Evolutionary conservation across 2,113 vertebrate species (phyloP).

Genomic region (Anhinga anhinga): DNA sequence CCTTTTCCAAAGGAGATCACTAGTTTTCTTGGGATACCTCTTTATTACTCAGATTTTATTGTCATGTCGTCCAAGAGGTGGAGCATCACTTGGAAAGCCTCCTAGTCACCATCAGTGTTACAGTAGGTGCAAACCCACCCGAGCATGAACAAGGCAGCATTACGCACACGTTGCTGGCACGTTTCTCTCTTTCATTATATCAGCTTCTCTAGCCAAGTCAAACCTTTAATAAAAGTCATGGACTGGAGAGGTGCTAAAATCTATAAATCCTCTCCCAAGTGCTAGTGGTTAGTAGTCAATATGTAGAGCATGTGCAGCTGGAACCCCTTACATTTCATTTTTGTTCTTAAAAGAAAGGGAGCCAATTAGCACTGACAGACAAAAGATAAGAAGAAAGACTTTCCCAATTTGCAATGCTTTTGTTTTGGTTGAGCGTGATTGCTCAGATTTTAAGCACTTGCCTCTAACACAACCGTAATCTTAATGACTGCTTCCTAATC

Average conservation of each 20-base stretch:
- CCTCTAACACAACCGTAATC: neutral
- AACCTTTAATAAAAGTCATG: conserved; percentile 35
- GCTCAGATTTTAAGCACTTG: conserved; percentile 11
- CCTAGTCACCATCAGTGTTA: neutral
- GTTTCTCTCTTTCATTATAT: conserved; percentile 20
- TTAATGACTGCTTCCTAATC: conserved; percentile 16
- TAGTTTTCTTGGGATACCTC: neutral
- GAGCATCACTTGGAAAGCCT: neutral
- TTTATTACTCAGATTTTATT: neutral
- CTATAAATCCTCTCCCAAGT: conserved; percentile 40
- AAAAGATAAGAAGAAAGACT: conserved; percentile 58
- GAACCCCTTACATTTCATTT: conserved; percentile 5
- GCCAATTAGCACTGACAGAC: conserved; percentile 51
- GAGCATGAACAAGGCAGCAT: neutral
- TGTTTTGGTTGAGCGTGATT: neutral
- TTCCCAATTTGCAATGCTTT: neutral
- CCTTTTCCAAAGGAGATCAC: neutral
- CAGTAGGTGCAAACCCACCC: neutral
- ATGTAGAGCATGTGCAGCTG: neutral
- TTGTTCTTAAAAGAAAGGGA: conserved; percentile 65
- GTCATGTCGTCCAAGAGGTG: neutral
- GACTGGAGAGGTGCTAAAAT: conserved; percentile 65
- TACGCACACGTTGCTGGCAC: neutral
- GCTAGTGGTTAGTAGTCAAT: conserved; percentile 57
- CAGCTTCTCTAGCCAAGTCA: neutral